Evolutionary conservation across 2,797 vertebrate species (phyloP).

Genomic region (Tenualosa thibaudeaui): DNA sequence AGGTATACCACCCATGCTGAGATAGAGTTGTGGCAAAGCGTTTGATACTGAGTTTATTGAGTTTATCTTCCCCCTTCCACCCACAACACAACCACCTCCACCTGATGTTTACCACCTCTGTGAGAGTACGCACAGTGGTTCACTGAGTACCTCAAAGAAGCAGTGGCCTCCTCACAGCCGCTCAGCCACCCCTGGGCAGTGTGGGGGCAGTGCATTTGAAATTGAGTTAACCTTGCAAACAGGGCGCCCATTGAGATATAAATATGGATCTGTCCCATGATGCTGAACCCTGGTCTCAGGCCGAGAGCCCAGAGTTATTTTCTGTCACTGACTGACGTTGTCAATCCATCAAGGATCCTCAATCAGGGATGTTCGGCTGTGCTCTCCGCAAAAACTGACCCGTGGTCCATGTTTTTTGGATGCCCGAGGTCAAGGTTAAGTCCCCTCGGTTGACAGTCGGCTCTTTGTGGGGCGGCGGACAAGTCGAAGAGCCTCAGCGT

Average conservation of each 20-base stretch:
- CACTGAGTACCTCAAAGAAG: too few species aligned
- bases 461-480: not conserved
- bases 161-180: too few species aligned
- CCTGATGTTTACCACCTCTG: too few species aligned
- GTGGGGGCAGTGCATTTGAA: not conserved
- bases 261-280: slow-evolving; percentile 6
- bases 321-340: not conserved
- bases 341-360: not conserved
- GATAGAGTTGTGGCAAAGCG: not conserved
- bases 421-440: too few species aligned
- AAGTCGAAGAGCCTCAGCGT: not conserved
- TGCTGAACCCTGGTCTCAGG: not conserved
- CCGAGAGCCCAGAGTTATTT: not conserved
- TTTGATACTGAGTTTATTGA: not conserved
- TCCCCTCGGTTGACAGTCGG: not conserved
- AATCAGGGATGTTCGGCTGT: not conserved
- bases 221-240: slow-evolving; percentile 1
- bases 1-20: not conserved
- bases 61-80: not conserved
- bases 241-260: slow-evolving; percentile 16
- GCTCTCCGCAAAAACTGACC: not conserved
- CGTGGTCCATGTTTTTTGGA: not conserved
- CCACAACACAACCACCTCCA: too few species aligned
- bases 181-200: too few species aligned
- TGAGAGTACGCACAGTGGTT: too few species aligned